These are phyloP conservation scores for Caenorhabditis virilis DNA, from an alignment of 2,888 invertebrate species.

Conservation along the genomic window DNA sequence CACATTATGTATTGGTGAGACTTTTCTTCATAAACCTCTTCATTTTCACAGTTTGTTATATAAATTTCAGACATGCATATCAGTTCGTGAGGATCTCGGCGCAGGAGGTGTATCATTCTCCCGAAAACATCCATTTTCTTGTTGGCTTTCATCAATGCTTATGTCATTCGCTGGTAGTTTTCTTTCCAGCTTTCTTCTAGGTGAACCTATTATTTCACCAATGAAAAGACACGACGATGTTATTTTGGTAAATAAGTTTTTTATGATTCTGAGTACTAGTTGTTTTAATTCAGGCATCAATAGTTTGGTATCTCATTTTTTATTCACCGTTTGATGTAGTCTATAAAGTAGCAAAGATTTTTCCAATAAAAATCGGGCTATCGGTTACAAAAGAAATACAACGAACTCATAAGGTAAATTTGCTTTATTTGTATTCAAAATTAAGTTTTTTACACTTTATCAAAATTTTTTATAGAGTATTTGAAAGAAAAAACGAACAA, in stretches of 20 bases:
- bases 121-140: slow-evolving; percentile 92
- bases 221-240: slow-evolving; percentile 93
- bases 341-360: slow-evolving; percentile 80
- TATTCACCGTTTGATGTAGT: slow-evolving; percentile 97
- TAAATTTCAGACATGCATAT: slow-evolving; percentile 54
- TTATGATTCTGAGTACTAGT: not conserved
- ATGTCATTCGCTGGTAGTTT: slow-evolving; percentile 92
- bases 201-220: slow-evolving; percentile 93
- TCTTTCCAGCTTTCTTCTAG: slow-evolving; percentile 89
- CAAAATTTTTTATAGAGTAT: not conserved
- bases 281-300: slow-evolving; percentile 55
- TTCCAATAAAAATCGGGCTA: slow-evolving; percentile 58
- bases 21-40: too few relatives aligned
- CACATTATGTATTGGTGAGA: slow-evolving; percentile 80
- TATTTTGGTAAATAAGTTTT: slow-evolving; percentile 69
- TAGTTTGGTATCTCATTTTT: slow-evolving; percentile 83
- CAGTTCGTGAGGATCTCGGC: slow-evolving; percentile 66
- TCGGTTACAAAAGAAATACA: slow-evolving; percentile 62
- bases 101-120: slow-evolving; percentile 87
- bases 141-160: slow-evolving; percentile 97
- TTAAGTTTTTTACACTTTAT: not conserved
- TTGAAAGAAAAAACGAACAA: not conserved
- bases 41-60: slow-evolving; percentile 1
- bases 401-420: slow-evolving; percentile 61
- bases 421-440: too few relatives aligned